Evolutionary conservation across 2,113 vertebrate genomes (phyloP), one percentile per base, ranked within the genome.

Genomic region (Platichthys flesus): DNA sequence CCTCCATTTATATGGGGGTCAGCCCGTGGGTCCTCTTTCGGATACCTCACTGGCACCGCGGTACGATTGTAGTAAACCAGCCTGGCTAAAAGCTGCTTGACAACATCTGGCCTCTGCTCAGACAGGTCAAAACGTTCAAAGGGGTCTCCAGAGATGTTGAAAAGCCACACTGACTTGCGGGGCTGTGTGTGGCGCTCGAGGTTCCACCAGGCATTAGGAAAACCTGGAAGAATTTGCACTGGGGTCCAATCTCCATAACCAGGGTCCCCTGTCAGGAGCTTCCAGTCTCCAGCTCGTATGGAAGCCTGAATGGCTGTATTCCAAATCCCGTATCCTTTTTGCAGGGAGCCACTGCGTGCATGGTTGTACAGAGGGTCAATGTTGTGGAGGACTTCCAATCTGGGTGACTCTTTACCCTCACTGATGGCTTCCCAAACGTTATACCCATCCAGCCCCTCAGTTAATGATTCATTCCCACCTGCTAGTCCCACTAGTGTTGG

Each of bases 201-300:
- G 91, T 96, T 96, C 98, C 98, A 99, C 97, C 97, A 99, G 79
- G 94, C 94, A 2, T 90, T 94, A 0, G 98, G 97, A 75, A 98
- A 98, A 82, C 94, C 95, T 26, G 97, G 96, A 67, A 98, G 91
- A 0, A 95, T 96, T 90, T 96, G 98, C 0, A 96, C 96, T 0
- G 98, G 98, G 64, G 97, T 98, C 98, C 98, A 99, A 74, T 99
- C 98, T 0, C 98, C 97, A 14, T 97, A 97, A 4, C 98, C 98
- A 0, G 98, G 98, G 82, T 99, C 96, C 0, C 98, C 98, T 0
- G 98, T 99, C 70, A 99, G 92, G 28, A 99, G 95, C 63, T 99
- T 99, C 97, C 98, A 99, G 83, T 98, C 97, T 1, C 98, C 95
- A 0, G 95, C 94, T 0, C 98, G 93, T 72, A 99, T 95, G 47